phyloP scores from a whole-genome alignment of 2,888 invertebrate genomes.

The Sminthurides aquaticus region DNA sequence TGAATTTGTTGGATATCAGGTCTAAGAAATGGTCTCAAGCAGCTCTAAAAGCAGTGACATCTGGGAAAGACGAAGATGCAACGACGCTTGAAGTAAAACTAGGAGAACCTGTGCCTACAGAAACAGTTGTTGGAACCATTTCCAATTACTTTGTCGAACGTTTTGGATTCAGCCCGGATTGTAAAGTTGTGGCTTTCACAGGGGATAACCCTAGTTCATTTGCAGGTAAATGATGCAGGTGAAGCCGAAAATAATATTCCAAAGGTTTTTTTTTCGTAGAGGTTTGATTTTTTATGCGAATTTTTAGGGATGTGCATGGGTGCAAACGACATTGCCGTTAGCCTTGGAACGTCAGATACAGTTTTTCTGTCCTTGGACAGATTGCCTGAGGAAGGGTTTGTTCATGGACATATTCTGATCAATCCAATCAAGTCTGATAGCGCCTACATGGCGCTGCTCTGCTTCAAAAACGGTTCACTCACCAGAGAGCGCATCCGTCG shows the following conservation, averaged over 20 bases:
- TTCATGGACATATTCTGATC: slow-evolving; percentile 77
- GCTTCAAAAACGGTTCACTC: slow-evolving; percentile 87
- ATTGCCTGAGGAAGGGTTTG: slow-evolving; percentile 57
- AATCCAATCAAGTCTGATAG: slow-evolving; percentile 67
- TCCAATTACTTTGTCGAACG: slow-evolving; percentile 73
- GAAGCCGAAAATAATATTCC: too few relatives aligned
- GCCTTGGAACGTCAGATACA: slow-evolving; percentile 90
- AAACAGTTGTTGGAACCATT: slow-evolving; percentile 63
- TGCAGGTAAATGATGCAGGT: too few relatives aligned
- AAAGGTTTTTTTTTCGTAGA: slow-evolving; percentile 7
- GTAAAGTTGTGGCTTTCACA: slow-evolving; percentile 79
- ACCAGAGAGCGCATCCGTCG: slow-evolving; percentile 77
- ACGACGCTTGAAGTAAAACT: slow-evolving; percentile 66
- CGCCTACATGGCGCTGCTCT: slow-evolving; percentile 80
- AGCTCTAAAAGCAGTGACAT: slow-evolving; percentile 59
- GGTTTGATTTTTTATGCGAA: slow-evolving; percentile 5
- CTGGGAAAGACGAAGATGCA: slow-evolving; percentile 51
- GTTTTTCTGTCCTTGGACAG: slow-evolving; percentile 64
- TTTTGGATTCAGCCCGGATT: slow-evolving; percentile 73
- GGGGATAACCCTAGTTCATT: slow-evolving; percentile 90
- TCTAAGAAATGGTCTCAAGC: slow-evolving; percentile 66
- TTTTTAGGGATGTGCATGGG: slow-evolving; percentile 65
- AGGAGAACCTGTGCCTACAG: slow-evolving; percentile 65
- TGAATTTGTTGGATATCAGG: slow-evolving; percentile 84
- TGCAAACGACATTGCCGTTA: slow-evolving; percentile 75